Percentiles rank a stretch among this genome's conserved stretches.
phyloP scores from a whole-genome alignment of 2,888 invertebrate species.

The Dasysyrphus tricinctus region DNA sequence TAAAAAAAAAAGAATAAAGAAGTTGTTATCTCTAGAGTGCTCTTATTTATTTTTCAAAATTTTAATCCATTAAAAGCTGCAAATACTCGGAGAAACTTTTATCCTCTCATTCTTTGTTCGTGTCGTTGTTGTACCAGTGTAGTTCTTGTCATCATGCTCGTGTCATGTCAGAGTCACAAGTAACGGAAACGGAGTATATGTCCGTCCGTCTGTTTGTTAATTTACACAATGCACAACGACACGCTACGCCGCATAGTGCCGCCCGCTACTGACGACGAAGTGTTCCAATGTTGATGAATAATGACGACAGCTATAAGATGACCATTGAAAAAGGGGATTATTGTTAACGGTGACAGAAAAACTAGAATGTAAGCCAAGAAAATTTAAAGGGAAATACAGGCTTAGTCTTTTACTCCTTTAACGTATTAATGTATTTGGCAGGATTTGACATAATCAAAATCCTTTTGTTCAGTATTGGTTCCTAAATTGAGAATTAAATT shows the following conservation, averaged over 20 bases:
- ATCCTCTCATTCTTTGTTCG: constrained; percentile 28
- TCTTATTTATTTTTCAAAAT: constrained; percentile 64
- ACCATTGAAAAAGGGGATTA: constrained; percentile 48
- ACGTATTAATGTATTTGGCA: not conserved
- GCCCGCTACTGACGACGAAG: constrained; percentile 8
- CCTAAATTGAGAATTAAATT: too few species aligned
- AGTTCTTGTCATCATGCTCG: constrained; percentile 35
- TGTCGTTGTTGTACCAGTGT: not conserved
- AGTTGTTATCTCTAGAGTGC: constrained; percentile 29
- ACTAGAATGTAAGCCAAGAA: constrained; percentile 43
- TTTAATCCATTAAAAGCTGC: constrained; percentile 64
- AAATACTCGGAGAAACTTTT: constrained; percentile 25
- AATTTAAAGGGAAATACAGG: constrained; percentile 51
- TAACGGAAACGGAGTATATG: not conserved
- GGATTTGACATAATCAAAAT: not conserved
- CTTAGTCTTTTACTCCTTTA: not conserved
- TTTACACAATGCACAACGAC: constrained; percentile 36
- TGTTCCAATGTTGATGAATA: constrained; percentile 28
- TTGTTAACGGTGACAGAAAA: constrained; percentile 56
- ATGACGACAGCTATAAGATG: constrained; percentile 38
- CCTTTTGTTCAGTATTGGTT: too few species aligned
- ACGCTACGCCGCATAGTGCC: not conserved
- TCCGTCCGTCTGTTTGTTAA: not conserved
- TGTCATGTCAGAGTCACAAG: constrained; percentile 26
- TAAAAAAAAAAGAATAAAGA: not conserved